These are phyloP conservation scores for Oxyura jamaicensis DNA, from an alignment of 2,113 vertebrate genomes.

Conservation along the genomic window DNA sequence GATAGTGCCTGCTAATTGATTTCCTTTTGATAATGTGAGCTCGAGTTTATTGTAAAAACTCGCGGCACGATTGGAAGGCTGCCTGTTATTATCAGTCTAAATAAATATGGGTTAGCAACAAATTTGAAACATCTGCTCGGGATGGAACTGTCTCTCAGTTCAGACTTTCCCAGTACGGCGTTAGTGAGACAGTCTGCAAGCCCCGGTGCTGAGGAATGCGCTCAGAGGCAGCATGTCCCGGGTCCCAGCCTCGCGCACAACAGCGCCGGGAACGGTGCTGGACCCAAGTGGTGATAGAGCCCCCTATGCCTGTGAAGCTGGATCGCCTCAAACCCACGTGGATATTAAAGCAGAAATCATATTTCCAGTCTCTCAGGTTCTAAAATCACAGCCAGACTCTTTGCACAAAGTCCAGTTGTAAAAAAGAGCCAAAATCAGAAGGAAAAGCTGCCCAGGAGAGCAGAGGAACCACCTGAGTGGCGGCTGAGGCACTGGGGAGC, in stretches of 20 bases:
- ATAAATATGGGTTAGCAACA: conserved; percentile 41
- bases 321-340: background rate
- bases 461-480: background rate
- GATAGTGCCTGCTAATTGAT: background rate
- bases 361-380: background rate
- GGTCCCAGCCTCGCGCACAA: rapidly evolving
- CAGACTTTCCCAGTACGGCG: background rate
- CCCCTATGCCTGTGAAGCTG: rapidly evolving
- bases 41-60: background rate
- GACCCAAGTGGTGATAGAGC: rapidly evolving
- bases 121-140: conserved; percentile 55
- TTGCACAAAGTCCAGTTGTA: rapidly evolving
- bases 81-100: conserved; percentile 39
- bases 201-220: background rate
- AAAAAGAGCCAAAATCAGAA: background rate
- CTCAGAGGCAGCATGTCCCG: background rate
- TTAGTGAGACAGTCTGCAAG: background rate
- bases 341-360: background rate
- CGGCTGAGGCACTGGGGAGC: rapidly evolving
- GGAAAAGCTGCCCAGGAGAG: rapidly evolving
- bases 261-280: rapidly evolving
- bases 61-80: background rate
- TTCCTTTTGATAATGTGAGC: background rate
- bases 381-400: background rate
- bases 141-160: background rate